phyloP scores from a whole-genome alignment of 2,888 invertebrate species.

The Piscicola geometra region DNA sequence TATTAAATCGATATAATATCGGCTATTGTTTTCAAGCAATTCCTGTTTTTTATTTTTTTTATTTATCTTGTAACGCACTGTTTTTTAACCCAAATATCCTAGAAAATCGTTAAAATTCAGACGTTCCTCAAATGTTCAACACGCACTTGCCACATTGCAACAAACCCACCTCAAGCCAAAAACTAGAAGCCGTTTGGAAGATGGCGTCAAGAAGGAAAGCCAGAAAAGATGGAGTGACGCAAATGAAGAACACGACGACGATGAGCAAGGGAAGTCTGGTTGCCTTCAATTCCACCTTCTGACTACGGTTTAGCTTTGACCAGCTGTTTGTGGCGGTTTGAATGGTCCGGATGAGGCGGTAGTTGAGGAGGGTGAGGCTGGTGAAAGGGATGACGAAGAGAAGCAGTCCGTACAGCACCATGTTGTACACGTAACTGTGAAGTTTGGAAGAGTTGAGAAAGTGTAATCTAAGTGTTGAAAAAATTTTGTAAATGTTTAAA shows the following conservation, averaged over 20 bases:
- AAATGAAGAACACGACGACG: constrained; percentile 52
- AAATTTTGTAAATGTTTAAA: no score
- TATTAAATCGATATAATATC: no score
- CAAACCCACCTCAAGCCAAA: constrained; percentile 30
- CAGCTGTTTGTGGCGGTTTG: constrained; percentile 46
- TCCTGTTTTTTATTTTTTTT: no score
- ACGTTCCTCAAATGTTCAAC: neutral
- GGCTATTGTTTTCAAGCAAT: no score
- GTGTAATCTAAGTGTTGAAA: no score
- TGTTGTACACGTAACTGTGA: constrained; percentile 44
- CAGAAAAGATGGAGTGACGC: constrained; percentile 44
- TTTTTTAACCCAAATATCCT: no score
- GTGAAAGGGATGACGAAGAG: constrained; percentile 49
- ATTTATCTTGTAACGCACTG: no score
- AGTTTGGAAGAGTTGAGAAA: no score
- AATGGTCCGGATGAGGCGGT: constrained; percentile 50
- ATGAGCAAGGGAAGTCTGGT: constrained; percentile 52
- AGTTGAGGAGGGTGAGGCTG: constrained; percentile 48
- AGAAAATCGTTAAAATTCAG: neutral
- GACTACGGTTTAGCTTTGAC: constrained; percentile 46
- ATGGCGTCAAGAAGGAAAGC: constrained; percentile 44
- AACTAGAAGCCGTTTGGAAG: constrained; percentile 43
- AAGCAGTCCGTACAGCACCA: constrained; percentile 46
- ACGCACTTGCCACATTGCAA: neutral
- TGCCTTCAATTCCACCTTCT: constrained; percentile 50